Percentiles rank a stretch among this genome's conserved stretches.
Conservation (phyloP, 92 coral and sea anemone species). For the Hydrozoanthus gracilis region DNA sequence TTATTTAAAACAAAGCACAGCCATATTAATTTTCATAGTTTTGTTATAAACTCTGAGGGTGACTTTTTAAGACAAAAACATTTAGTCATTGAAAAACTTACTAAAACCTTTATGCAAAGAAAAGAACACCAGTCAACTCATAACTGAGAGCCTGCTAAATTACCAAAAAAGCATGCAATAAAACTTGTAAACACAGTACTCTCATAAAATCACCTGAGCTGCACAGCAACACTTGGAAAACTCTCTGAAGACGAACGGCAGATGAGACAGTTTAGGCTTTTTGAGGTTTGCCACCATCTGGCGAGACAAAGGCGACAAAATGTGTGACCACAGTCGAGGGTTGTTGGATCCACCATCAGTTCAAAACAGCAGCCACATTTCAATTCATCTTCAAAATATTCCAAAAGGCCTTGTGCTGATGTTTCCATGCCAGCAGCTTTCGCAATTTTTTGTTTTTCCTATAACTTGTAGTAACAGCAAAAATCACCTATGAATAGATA, state of each 20-base stretch:
- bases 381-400: slow-evolving; percentile 66
- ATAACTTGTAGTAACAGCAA: not conserved
- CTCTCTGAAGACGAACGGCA: slow-evolving; percentile 88
- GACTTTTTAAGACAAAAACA: no score
- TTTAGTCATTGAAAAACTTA: no score
- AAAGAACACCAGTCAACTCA: no score
- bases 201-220: slow-evolving; percentile 64
- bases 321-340: slow-evolving; percentile 96
- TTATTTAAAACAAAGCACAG: no score
- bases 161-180: not conserved
- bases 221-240: slow-evolving; percentile 81
- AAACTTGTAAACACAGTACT: not conserved
- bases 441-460: not conserved
- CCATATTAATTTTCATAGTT: no score
- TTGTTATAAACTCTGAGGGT: no score
- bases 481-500: not conserved
- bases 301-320: slow-evolving; percentile 94
- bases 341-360: slow-evolving; percentile 95
- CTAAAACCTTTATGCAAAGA: no score
- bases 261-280: slow-evolving; percentile 85
- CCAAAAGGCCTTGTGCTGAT: not conserved
- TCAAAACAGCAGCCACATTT: slow-evolving; percentile 96
- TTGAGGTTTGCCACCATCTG: slow-evolving; percentile 85
- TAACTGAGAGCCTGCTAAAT: no score
- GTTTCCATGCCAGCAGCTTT: not conserved